phyloP scores from a whole-genome alignment of 2,113 vertebrate genomes.

The Ciconia boyciana region DNA sequence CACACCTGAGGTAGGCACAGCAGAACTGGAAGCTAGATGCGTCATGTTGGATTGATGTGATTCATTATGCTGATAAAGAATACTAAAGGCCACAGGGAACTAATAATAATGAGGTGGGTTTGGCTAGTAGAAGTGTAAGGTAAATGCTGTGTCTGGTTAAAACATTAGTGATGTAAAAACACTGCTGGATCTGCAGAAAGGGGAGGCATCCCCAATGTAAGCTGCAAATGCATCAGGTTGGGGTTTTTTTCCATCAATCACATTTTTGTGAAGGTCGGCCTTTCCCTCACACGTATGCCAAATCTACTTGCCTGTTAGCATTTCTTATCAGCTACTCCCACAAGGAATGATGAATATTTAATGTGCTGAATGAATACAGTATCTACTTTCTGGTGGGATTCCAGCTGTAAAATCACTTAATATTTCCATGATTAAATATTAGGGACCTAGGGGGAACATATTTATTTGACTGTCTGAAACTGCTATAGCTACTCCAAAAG shows the following conservation, averaged over 20 bases:
- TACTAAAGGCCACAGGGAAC: background rate
- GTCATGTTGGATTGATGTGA: background rate
- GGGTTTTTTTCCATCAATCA: background rate
- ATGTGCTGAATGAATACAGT: background rate
- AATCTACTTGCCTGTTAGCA: background rate
- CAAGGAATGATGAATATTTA: slow-evolving; percentile 5
- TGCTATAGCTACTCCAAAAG: background rate
- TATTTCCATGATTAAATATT: slow-evolving; percentile 44
- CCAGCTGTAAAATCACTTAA: slow-evolving; percentile 45
- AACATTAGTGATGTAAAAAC: background rate
- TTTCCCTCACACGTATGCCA: background rate
- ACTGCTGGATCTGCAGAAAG: background rate
- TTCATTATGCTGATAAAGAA: background rate
- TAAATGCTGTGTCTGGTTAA: background rate
- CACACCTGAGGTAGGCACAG: background rate
- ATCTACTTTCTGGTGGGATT: slow-evolving; percentile 8
- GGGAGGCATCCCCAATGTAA: background rate
- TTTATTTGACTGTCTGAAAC: slow-evolving; percentile 6
- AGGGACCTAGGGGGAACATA: background rate
- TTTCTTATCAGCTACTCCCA: slow-evolving; percentile 33
- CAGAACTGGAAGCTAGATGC: background rate
- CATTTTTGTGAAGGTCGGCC: background rate
- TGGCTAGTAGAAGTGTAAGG: background rate
- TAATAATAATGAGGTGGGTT: background rate
- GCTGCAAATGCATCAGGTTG: background rate